Evolutionary conservation across 1,140 invertebrate species (phyloP).

Genomic region (Ostrea denselamellosa): DNA sequence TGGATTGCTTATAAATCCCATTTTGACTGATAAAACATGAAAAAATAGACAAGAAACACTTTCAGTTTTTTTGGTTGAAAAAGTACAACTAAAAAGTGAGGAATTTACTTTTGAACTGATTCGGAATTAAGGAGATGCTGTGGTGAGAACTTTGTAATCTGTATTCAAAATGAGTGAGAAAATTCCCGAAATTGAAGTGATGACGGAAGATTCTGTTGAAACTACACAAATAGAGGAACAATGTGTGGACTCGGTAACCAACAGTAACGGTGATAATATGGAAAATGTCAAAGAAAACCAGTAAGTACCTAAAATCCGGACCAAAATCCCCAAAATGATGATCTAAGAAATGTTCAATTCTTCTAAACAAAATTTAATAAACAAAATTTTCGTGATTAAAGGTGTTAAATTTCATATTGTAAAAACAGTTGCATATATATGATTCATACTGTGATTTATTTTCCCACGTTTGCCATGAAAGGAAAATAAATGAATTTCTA

Average conservation of each 20-base stretch:
- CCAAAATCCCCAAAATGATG: not conserved
- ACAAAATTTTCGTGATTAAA: not conserved
- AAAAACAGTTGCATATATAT: no score
- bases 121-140: not conserved
- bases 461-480: no score
- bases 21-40: slow-evolving; percentile 36
- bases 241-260: not conserved
- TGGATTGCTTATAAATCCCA: slow-evolving; percentile 20
- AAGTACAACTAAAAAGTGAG: not conserved
- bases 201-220: not conserved
- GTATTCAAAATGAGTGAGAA: not conserved
- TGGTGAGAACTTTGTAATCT: not conserved
- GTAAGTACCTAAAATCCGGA: not conserved
- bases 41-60: not conserved
- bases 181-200: not conserved
- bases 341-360: not conserved
- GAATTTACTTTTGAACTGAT: not conserved
- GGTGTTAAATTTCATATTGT: no score
- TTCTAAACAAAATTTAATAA: not conserved
- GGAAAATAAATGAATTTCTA: no score
- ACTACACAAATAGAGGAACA: not conserved
- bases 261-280: not conserved
- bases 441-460: no score
- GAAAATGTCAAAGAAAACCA: not conserved
- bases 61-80: not conserved